Base-by-base conservation (phyloP, 2,888 invertebrate species). In the Scelioninae gen. 1 region DNA sequence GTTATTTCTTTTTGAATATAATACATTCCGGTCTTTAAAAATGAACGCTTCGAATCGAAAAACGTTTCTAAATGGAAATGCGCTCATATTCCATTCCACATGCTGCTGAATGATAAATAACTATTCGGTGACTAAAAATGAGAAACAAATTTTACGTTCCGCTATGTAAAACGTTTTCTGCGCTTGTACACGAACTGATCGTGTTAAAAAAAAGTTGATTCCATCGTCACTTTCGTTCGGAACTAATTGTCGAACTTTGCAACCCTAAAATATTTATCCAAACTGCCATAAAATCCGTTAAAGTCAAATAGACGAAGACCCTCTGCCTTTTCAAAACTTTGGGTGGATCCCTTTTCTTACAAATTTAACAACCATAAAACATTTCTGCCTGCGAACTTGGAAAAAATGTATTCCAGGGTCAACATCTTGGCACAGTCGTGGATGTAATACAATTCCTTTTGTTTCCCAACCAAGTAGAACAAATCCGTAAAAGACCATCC, bases 401-500 rank as follows among this genome's bases (percentile, higher is more conserved):
- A 47, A 62, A 63, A 56, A 77, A 31, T 69, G 29, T 63, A 69
- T 77, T 56, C 47, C 62, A 53, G 68, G 62, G 69, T 77, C 77
- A 77, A 62, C 55, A 69, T 77, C 62, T 6, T 40, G 16, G 23
- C n/a, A n/a, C n/a, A 62, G 69, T 16, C 47, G 8, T 16, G n/a
- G 15, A 16, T 62, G 43, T 66, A 66, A 60, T 66, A 47, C 53
- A 47, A 71, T 56, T 78, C 15, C 43, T 56, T 78, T 78, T 62
- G 71, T 71, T 69, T 78, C 45, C 78, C 56, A 71, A 65, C 65
- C 62, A 60, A 66, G 78, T 66, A 79, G 66, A 66, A 72, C 65
- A 79, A 66, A 72, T 72, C 65, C 66, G 60, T 72, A 65, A 66
- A 66, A 66, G 72, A 58, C 63, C 53, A 79, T 72, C 51, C 66